Evolutionary conservation across 1,140 invertebrate species (phyloP), one percentile per base, ranked within the genome.

Genomic region (Laupala kohalensis): DNA sequence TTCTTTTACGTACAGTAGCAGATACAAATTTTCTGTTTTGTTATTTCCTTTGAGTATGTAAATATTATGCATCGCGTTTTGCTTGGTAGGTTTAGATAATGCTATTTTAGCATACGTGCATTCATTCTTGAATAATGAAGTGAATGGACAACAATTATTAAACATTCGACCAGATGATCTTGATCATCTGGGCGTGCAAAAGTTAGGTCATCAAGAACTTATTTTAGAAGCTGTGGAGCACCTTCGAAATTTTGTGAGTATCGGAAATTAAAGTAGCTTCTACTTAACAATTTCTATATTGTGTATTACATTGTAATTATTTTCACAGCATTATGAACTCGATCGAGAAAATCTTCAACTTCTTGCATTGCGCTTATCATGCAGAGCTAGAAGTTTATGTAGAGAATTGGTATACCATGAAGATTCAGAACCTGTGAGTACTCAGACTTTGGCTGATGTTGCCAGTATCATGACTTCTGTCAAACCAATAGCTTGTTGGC

Each of bases 131-230:
- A 89, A 90, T 77, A 90, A 92, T 78, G 85, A 88, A 73, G 86
- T 97, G 12, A 90, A 89, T 79, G 95, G 95, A 25, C 85, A 90
- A 74, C 89, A 91, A 75, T 82, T 97, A 75, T 82, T 97, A 68
- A 91, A 89, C 77, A 84, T 97, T 71, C 86, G 90, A 53, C 87
- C 92, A 37, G 90, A 94, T 80, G 93, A 96, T 81, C 84, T 97
- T 64, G 92, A 94, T 78, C 88, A 92, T 78, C 83, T 97, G 37
- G 90, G 92, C 53, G 88, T 97, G 73, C 82, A 84, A 64, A 90
- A 92, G 77, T 87, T 97, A 73, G 94, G 95, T 5, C 94, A 96
- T 78, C 95, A 97, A 81, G 95, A 97, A 80, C 86, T 96, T 66
- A 88, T 97, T 74, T 82, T 97, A 69, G 94, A 96, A 82, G 93